Percentiles rank a stretch among this genome's conserved stretches.
These are phyloP conservation scores for Caenorhabditis sinica DNA, from an alignment of 2,888 invertebrate species.

Conservation along the genomic window DNA sequence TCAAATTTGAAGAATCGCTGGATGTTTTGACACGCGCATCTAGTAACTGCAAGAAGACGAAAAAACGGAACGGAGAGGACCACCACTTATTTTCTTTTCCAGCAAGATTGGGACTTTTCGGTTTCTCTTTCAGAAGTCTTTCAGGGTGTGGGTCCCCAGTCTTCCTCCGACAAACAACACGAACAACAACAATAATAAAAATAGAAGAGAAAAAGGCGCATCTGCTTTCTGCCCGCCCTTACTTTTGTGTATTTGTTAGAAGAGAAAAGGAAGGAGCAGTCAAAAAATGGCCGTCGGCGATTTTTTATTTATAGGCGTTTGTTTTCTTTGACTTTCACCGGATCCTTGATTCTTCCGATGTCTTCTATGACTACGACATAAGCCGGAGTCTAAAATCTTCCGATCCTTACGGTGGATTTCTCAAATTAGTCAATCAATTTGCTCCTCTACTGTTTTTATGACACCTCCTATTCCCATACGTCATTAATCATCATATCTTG, in stretches of 20 bases:
- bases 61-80: slow-evolving; percentile 3
- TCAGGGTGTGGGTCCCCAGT: background rate
- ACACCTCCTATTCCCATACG: background rate
- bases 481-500: slow-evolving; percentile 47
- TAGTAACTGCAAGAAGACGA: background rate
- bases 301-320: slow-evolving; percentile 57
- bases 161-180: slow-evolving; percentile 29
- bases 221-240: slow-evolving; percentile 36
- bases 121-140: slow-evolving; percentile 33
- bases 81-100: background rate
- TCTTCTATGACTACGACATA: background rate
- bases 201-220: slow-evolving; percentile 22
- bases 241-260: slow-evolving; percentile 40
- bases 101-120: background rate
- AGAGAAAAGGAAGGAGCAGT: slow-evolving; percentile 17
- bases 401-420: background rate
- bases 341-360: background rate
- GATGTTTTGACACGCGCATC: no score
- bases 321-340: slow-evolving; percentile 11
- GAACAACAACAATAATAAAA: slow-evolving; percentile 64
- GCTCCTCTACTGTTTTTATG: background rate
- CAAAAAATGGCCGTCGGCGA: slow-evolving; percentile 57
- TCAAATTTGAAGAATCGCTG: no score
- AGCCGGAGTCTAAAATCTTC: background rate
- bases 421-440: background rate